A percentile compares a stretch with the other conserved stretches of the same genome.
These are phyloP conservation scores for Seira ritae DNA, from an alignment of 2,888 invertebrate species.

Conservation along the genomic window DNA sequence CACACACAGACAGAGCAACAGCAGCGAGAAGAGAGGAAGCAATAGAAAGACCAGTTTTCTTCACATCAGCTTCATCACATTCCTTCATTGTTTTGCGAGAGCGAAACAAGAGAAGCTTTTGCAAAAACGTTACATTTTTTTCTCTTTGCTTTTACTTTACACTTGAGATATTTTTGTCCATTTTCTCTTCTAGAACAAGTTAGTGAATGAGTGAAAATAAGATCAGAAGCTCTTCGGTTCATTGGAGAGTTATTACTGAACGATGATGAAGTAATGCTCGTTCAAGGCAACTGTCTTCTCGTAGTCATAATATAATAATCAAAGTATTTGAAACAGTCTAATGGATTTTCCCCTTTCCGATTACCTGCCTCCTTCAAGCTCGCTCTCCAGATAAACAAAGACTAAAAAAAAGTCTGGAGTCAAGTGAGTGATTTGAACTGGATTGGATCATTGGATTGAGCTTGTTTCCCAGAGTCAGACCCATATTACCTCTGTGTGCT, in stretches of 20 bases:
- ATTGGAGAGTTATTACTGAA: conserved; percentile 29
- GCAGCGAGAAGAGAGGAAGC: background rate
- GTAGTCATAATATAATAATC: too few relatives aligned
- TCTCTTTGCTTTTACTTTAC: background rate
- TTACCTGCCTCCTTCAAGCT: too few relatives aligned
- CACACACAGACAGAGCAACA: too few relatives aligned
- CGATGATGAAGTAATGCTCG: background rate
- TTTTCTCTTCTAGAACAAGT: conserved; percentile 1
- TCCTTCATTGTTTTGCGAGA: background rate
- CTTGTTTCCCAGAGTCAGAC: background rate
- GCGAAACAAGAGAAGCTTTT: background rate
- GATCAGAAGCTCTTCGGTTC: too few relatives aligned
- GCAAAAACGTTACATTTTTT: background rate
- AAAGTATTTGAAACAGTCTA: too few relatives aligned
- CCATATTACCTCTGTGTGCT: background rate
- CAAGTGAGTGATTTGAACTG: background rate
- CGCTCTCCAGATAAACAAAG: background rate
- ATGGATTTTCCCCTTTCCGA: too few relatives aligned
- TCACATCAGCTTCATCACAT: background rate
- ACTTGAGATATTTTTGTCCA: background rate
- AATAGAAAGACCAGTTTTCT: too few relatives aligned
- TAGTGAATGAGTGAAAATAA: background rate
- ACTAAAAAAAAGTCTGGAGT: background rate
- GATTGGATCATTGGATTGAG: background rate
- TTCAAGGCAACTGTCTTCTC: conserved; percentile 1